phyloP scores from a whole-genome alignment of 2,113 vertebrate species.

The Pseudonaja textilis region DNA sequence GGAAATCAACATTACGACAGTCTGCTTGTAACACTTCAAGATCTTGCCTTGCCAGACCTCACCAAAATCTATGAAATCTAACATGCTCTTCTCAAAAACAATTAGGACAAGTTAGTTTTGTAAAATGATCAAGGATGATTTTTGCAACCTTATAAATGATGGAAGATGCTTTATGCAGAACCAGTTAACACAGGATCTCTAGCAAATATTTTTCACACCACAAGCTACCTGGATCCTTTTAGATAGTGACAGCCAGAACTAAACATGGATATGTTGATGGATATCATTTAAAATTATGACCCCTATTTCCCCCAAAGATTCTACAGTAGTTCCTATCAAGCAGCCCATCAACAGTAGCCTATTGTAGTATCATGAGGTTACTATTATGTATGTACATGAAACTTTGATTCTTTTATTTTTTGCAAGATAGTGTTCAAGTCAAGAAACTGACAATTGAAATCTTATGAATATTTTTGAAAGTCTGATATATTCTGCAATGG shows the following conservation, averaged over 20 bases:
- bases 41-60: neutral
- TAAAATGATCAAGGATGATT: neutral
- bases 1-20: slow-evolving; percentile 26
- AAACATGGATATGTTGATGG: neutral
- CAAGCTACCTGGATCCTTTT: neutral
- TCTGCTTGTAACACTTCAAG: neutral
- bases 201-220: neutral
- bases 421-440: neutral
- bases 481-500: neutral
- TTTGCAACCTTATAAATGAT: neutral
- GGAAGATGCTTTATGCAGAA: neutral
- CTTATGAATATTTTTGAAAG: neutral
- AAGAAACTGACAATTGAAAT: neutral
- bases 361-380: neutral
- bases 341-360: neutral
- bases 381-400: neutral
- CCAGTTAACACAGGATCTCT: neutral
- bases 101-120: neutral
- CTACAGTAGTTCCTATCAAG: neutral
- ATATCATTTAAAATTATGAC: neutral
- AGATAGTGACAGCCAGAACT: neutral
- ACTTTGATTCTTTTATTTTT: neutral
- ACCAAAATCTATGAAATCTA: neutral
- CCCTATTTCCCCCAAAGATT: neutral
- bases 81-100: neutral